A percentile compares a stretch with the other conserved stretches of the same genome.
Evolutionary conservation across 2,113 vertebrate species (phyloP).

Genomic region (Catharus minimus): DNA sequence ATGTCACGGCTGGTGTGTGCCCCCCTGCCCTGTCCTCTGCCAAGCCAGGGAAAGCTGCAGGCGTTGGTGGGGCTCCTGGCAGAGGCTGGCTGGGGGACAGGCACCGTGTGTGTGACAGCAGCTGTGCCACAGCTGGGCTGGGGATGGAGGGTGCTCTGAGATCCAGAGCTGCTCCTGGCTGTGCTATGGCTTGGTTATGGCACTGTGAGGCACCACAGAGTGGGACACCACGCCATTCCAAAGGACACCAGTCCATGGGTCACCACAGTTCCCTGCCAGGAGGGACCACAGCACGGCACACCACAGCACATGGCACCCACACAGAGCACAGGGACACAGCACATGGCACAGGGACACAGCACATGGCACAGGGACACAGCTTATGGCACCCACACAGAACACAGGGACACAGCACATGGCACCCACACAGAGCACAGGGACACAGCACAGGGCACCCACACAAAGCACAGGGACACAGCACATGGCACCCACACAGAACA

Average conservation of each 20-base stretch:
- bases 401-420: accelerated
- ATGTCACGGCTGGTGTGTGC: not conserved
- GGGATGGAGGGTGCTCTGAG: no score
- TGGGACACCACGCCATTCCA: accelerated
- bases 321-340: accelerated
- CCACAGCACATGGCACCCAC: accelerated
- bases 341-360: accelerated
- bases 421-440: not conserved
- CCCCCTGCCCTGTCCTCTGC: no score
- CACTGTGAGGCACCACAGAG: no score
- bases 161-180: not conserved
- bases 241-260: accelerated
- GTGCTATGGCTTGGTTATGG: accelerated
- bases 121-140: not conserved
- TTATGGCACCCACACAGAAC: not conserved
- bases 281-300: not conserved
- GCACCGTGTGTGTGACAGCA: not conserved
- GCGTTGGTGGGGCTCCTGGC: accelerated
- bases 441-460: accelerated
- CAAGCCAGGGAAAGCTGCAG: not conserved
- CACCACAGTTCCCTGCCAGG: accelerated
- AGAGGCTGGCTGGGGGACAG: not conserved
- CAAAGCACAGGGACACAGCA: accelerated
- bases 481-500: not conserved
- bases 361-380: accelerated